Evolutionary conservation across 2,797 vertebrate genomes (phyloP), one percentile per base, ranked within the genome.

Genomic region (Limosa lapponica): DNA sequence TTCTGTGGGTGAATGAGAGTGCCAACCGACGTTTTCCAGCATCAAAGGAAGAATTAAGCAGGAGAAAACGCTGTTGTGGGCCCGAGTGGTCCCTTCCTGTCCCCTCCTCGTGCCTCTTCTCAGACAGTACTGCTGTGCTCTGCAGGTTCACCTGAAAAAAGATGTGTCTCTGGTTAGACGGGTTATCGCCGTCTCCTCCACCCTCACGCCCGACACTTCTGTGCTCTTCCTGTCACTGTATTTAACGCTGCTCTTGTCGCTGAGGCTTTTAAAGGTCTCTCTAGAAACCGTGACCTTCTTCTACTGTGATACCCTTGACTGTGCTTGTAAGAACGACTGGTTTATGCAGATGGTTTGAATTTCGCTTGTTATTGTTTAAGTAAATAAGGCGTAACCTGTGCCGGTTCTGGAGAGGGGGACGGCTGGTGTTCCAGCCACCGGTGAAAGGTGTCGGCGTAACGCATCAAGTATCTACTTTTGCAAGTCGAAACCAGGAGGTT

Each of bases 1-100:
- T 30, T 81, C 10, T 61, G 58, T 39, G 82, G 69, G 75, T 82
- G 58, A 93, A 39, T 16, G 55, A n/a, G n/a, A 11, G 28, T 3
- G 18, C 55, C 90, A 77, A 0, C 23, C 16, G 49, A 41, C 46
- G 72, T 10, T 59, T 67, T 78, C 41, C 44, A n/a, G 46, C 81
- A 32, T 57, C 82, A 16, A 41, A 74, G 80, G 85, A 90, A 83
- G 75, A 86, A 71, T 27, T n/a, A 25, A 93, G 82, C 80, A 90
- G 87, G 94, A 94, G 71, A 24, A 87, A 78, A 64, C 0, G 22
- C 65, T 52, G 87, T 37, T 70, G 79, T 69, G 75, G 44, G 32
- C 51, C 83, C 71, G 79, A 72, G 9, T 2, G 54, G 48, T 81
- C 12, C 41, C 39, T 41, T 87, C 48, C 65, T 52, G 6, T 48